Evolutionary conservation across 2,888 invertebrate species (phyloP).

Genomic region (Tribolium freemani): DNA sequence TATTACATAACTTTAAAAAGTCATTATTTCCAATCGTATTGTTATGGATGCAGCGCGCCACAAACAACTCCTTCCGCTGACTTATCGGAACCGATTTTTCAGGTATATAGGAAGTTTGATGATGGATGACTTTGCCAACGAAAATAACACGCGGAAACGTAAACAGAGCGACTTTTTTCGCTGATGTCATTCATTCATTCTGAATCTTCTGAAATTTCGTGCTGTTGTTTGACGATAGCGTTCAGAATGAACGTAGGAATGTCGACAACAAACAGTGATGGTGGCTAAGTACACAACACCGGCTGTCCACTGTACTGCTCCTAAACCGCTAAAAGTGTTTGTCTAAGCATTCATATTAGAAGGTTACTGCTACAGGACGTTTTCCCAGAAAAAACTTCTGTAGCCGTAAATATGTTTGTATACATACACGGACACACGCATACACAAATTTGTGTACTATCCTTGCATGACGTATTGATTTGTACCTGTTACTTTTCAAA

Average conservation of each 20-base stretch:
- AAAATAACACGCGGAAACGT: slow-evolving; percentile 11
- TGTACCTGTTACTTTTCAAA: slow-evolving; percentile 16
- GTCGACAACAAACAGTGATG: slow-evolving; percentile 59
- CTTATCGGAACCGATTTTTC: slow-evolving; percentile 31
- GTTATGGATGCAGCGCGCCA: slow-evolving; percentile 30
- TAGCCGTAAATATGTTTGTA: slow-evolving; percentile 43
- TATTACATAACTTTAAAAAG: slow-evolving; percentile 54
- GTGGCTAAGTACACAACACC: slow-evolving; percentile 60
- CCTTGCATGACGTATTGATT: slow-evolving; percentile 6
- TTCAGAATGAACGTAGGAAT: slow-evolving; percentile 55
- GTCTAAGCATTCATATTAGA: slow-evolving; percentile 64
- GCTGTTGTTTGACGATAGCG: slow-evolving; percentile 40
- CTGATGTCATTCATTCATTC: slow-evolving; percentile 26
- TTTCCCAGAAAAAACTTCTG: slow-evolving; percentile 57
- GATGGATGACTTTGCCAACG: slow-evolving; percentile 15
- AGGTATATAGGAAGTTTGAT: slow-evolving; percentile 14
- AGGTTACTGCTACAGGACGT: slow-evolving; percentile 61
- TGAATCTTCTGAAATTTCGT: slow-evolving; percentile 17
- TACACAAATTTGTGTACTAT: slow-evolving; percentile 1
- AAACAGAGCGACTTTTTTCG: slow-evolving; percentile 12
- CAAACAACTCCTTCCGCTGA: slow-evolving; percentile 33
- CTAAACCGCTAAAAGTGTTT: slow-evolving; percentile 67
- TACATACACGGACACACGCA: slow-evolving; percentile 21
- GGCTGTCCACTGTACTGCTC: slow-evolving; percentile 61
- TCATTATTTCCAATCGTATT: slow-evolving; percentile 40